phyloP scores from a whole-genome alignment of 2,888 invertebrate genomes.

The Sialis lutaria region DNA sequence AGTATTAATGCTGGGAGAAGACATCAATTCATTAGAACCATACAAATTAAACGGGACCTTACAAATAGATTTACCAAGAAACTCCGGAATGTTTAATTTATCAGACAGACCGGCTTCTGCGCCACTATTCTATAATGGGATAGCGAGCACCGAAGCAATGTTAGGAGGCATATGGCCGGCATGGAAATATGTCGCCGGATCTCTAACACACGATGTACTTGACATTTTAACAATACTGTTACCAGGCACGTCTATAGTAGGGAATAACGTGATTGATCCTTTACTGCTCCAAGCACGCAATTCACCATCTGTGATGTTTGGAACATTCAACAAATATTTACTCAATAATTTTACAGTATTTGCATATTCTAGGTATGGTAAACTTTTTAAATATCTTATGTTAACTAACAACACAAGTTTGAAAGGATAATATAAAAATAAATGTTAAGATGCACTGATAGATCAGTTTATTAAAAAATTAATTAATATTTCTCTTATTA shows the following conservation, averaged over 20 bases:
- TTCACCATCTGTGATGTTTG: constrained; percentile 47
- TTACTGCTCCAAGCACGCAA: constrained; percentile 25
- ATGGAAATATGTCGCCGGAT: constrained; percentile 22
- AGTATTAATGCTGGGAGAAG: constrained; percentile 20
- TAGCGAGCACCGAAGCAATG: constrained; percentile 18
- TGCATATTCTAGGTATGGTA: constrained; percentile 46
- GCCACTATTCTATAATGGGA: constrained; percentile 11
- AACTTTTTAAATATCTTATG: constrained; percentile 1
- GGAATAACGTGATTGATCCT: constrained; percentile 17
- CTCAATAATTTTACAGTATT: constrained; percentile 36
- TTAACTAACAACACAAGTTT: background rate
- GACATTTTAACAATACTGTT: constrained; percentile 58
- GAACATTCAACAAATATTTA: constrained; percentile 27
- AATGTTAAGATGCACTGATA: background rate
- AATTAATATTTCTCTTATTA: background rate
- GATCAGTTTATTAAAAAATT: background rate
- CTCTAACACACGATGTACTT: constrained; percentile 24
- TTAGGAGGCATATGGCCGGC: constrained; percentile 27
- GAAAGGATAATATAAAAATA: background rate
- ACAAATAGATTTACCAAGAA: constrained; percentile 23
- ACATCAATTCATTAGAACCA: constrained; percentile 18
- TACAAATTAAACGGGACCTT: constrained; percentile 20
- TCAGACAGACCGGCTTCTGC: constrained; percentile 11
- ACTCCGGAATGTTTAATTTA: constrained; percentile 17
- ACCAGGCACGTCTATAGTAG: constrained; percentile 50